phyloP scores from a whole-genome alignment of 2,888 invertebrate genomes.

The Heliconius aoede region DNA sequence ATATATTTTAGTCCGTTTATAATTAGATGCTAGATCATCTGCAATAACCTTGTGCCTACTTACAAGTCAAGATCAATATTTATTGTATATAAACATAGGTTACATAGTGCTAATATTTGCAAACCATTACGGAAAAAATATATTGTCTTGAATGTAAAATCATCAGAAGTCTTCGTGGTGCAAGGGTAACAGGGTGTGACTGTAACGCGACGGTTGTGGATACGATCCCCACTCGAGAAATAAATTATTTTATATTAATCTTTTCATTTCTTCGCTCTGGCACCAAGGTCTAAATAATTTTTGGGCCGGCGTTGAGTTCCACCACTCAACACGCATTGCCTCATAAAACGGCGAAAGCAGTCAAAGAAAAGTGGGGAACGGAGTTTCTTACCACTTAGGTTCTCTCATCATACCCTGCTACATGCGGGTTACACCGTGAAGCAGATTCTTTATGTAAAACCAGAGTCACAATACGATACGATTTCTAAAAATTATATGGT shows the following conservation, averaged over 20 bases:
- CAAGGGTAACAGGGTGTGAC: not conserved
- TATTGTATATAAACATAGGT: slow-evolving; percentile 19
- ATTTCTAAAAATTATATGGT: not conserved
- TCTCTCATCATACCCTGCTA: not conserved
- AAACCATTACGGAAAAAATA: not conserved
- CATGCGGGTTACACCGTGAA: not conserved
- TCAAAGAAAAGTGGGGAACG: not conserved
- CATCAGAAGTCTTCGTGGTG: not conserved
- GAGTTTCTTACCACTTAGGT: not conserved
- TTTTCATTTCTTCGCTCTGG: not conserved
- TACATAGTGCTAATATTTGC: not conserved
- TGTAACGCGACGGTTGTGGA: not conserved
- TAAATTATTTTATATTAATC: not conserved
- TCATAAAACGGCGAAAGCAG: no score
- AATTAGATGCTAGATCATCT: slow-evolving; percentile 48
- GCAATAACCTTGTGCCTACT: slow-evolving; percentile 44
- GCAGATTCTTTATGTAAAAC: not conserved
- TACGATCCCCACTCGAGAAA: no score
- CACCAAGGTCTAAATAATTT: no score
- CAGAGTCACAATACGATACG: no score
- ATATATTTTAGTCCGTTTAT: slow-evolving; percentile 47
- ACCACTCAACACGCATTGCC: no score
- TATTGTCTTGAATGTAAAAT: not conserved
- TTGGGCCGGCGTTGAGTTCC: no score
- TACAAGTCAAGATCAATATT: slow-evolving; percentile 47